phyloP scores from a whole-genome alignment of 2,797 vertebrate genomes.

The Podarcis lilfordi region DNA sequence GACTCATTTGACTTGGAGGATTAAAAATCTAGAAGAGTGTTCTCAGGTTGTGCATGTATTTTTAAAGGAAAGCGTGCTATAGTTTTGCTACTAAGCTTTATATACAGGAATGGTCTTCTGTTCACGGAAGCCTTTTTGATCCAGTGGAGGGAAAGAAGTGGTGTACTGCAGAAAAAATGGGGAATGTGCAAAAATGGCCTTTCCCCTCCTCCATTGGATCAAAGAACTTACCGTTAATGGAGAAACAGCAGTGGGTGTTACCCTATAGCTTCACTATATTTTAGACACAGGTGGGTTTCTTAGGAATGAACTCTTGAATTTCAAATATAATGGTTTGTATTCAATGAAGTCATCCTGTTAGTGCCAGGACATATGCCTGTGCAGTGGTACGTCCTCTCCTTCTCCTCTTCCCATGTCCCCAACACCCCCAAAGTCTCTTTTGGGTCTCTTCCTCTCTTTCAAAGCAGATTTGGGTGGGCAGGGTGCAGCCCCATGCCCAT shows the following conservation, averaged over 20 bases:
- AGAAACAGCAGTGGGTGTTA: too few species aligned
- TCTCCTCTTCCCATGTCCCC: too few species aligned
- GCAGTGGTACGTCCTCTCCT: too few species aligned
- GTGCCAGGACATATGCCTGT: too few species aligned
- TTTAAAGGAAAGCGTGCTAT: neutral
- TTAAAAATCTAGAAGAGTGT: neutral
- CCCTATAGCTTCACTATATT: neutral
- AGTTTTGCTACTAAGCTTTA: neutral
- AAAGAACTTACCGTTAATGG: neutral
- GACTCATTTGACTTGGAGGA: neutral
- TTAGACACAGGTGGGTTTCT: neutral
- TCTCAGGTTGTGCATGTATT: neutral
- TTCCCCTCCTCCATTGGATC: neutral
- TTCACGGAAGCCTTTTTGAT: neutral
- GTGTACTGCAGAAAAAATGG: neutral
- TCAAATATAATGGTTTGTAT: too few species aligned
- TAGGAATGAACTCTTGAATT: too few species aligned
- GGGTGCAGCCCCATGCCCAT: too few species aligned
- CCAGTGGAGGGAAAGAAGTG: neutral
- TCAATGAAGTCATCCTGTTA: too few species aligned
- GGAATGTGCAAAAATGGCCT: neutral
- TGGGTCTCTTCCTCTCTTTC: too few species aligned
- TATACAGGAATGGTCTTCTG: neutral
- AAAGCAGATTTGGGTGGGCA: too few species aligned
- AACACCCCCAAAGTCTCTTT: too few species aligned